phyloP scores from a whole-genome alignment of 1,140 invertebrate genomes.

The Pinna nobilis region DNA sequence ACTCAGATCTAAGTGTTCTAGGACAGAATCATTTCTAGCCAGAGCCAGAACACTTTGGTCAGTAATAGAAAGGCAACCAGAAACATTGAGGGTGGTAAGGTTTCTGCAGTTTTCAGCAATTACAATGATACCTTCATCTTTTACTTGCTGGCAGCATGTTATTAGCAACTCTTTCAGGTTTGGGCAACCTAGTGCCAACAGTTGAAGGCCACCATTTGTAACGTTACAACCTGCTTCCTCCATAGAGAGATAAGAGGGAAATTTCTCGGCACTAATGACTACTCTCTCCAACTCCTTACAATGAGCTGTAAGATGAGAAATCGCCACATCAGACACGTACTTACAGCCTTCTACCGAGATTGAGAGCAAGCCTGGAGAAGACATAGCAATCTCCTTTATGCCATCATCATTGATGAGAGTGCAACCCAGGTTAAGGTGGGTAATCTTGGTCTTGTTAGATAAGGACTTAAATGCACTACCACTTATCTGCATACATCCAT shows the following conservation, averaged over 20 bases:
- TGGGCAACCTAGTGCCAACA: neutral
- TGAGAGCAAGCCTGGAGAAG: neutral
- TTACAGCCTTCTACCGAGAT: constrained; percentile 3
- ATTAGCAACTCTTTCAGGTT: neutral
- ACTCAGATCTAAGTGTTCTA: neutral
- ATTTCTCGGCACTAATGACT: no score
- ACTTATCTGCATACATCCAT: constrained; percentile 4
- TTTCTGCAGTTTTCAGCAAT: constrained; percentile 1
- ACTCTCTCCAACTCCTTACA: neutral
- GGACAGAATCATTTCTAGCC: neutral
- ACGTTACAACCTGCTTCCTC: neutral
- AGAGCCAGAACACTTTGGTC: neutral
- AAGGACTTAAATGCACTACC: neutral
- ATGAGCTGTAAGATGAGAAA: neutral
- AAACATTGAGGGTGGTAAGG: neutral
- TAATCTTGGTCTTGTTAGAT: neutral
- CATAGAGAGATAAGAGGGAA: neutral
- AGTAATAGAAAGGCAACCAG: constrained; percentile 3
- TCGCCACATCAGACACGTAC: constrained; percentile 6
- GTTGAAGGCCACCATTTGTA: constrained; percentile 1
- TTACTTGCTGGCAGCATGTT: neutral
- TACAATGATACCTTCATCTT: neutral
- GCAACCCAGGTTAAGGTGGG: constrained; percentile 4
- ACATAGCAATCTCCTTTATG: neutral
- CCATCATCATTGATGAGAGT: constrained; percentile 3